Base-by-base conservation (phyloP, 2,797 vertebrate species). In the Spinibarbus caldwelli region DNA sequence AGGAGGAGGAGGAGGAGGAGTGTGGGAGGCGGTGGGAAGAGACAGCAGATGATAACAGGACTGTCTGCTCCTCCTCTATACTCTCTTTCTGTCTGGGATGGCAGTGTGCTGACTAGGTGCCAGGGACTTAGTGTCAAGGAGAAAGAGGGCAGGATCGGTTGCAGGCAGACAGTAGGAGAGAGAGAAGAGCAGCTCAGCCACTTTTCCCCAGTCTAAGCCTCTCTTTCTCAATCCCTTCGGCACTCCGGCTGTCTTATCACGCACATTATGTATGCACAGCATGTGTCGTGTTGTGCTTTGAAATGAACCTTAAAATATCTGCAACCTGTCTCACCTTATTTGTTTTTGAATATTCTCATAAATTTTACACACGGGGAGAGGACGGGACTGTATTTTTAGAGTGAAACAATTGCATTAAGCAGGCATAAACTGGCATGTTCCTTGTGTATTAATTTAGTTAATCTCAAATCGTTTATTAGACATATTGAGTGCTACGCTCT, bases 11-110 rank as follows among this genome's bases (percentile, higher is more conserved):
- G 83, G 94, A 86, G 88, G 88, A 84, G 88, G 81, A 76, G 73
- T 72, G 84, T 84, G 83, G 94, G 94, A 94, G 92, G 93, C 92
- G 91, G 92, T 90, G 91, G 93, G 94, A 93, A 94, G 92, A 92
- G 94, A 94, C 49, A 87, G 92, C 3, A 43, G 89, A 86, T 91
- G 94, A 96, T 96, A 96, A 95, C 80, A 8, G 90, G 92, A 93
- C 93, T 49, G 68, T 62, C 71, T 85, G 59, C 68, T 70, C 62
- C 80, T 85, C 84, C 85, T 72, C 73, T 83, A 14, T 83, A 75
- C 72, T 80, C 62, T 76, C 19, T 38, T 52, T 66, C 29, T 80
- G 64, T 85, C 71, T 88, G 49, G 57, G 83, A 67, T 80, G 52
- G 45, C 57, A 59, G 79, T 71, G 76, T 85, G 86, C 73, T 82